Evolutionary conservation across 2,797 vertebrate species (phyloP).

Genomic region (Taenioides sp.): DNA sequence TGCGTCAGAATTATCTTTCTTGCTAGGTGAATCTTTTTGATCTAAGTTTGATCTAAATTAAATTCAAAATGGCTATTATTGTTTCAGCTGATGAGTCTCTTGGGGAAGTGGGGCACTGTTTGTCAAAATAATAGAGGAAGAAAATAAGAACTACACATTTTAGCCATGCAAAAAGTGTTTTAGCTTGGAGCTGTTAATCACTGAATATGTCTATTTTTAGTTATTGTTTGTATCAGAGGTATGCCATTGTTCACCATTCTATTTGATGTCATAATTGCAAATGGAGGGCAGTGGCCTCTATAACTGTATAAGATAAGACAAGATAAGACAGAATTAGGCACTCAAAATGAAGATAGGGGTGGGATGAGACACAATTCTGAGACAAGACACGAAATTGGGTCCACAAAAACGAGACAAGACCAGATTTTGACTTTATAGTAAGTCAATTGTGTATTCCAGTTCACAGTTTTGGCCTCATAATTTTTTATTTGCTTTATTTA

Average conservation of each 20-base stretch:
- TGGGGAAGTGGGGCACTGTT: neutral
- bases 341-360: too few species aligned
- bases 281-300: neutral
- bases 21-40: conserved; percentile 5
- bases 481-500: too few species aligned
- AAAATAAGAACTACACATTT: neutral
- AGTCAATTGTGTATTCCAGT: too few species aligned
- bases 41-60: conserved; percentile 3
- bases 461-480: too few species aligned
- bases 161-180: neutral
- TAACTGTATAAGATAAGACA: too few species aligned
- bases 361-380: too few species aligned
- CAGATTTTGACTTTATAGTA: too few species aligned
- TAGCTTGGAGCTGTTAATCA: neutral
- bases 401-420: too few species aligned
- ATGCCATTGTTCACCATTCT: too few species aligned
- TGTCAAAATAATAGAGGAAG: neutral
- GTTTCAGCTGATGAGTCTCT: conserved; percentile 3
- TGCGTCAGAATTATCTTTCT: neutral
- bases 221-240: neutral
- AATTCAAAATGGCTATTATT: neutral
- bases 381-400: too few species aligned
- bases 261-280: neutral
- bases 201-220: neutral
- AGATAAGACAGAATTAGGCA: too few species aligned